Conservation (phyloP, 2,113 vertebrate genomes). For the Burhinus bistriatus region DNA sequence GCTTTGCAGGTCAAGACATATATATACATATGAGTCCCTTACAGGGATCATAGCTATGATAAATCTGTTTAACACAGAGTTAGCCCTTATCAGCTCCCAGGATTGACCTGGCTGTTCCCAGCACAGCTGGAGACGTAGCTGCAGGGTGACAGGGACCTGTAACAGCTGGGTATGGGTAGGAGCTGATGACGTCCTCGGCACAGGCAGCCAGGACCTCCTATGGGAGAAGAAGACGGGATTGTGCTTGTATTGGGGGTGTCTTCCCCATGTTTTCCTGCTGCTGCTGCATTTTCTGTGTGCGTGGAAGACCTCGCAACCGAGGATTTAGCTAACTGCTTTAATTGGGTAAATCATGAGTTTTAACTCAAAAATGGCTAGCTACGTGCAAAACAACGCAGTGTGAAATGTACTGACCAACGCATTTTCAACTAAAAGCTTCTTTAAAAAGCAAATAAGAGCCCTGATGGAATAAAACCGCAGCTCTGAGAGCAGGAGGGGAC, state of each 20-base stretch:
- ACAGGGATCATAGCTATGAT: not conserved
- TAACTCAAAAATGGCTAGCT: slow-evolving; percentile 54
- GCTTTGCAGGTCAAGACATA: not conserved
- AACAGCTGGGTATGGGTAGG: not conserved
- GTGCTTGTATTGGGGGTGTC: not conserved
- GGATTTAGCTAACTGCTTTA: slow-evolving; percentile 25
- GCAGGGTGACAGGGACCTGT: not conserved
- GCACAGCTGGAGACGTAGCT: not conserved
- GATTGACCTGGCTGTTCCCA: not conserved
- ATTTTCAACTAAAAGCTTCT: slow-evolving; percentile 48
- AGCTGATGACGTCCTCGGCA: not conserved
- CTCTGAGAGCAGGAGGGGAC: not conserved
- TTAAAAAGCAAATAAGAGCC: slow-evolving; percentile 35
- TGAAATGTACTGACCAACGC: slow-evolving; percentile 50
- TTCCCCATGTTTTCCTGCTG: not conserved
- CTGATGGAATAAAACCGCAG: not conserved
- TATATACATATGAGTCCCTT: not conserved
- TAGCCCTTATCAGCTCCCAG: not conserved
- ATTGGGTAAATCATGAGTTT: slow-evolving; percentile 55
- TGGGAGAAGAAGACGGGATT: not conserved
- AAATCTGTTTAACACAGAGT: not conserved
- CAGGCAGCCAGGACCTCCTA: not conserved
- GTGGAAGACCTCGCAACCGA: not conserved
- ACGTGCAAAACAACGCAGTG: slow-evolving; percentile 54
- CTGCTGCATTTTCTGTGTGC: not conserved